A percentile compares a stretch with the other conserved stretches of the same genome.
Evolutionary conservation across 2,113 vertebrate species (phyloP).

Genomic region (Myrmecophaga tridactyla): DNA sequence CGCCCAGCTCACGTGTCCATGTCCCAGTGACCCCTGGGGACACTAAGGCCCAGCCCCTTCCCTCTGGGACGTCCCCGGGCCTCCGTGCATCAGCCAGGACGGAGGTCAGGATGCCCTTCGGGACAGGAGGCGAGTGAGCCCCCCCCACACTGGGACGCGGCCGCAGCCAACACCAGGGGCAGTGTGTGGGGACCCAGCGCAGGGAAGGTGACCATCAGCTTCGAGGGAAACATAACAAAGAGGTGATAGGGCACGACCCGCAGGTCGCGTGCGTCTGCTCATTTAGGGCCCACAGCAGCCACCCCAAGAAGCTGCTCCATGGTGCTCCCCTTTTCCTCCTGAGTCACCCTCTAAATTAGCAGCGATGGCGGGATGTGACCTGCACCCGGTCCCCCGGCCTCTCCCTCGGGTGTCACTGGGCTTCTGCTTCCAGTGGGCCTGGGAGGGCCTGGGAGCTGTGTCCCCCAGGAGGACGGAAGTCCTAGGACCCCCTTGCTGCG

Average conservation of each 20-base stretch:
- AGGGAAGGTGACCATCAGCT: too few species aligned
- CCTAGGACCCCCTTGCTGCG: accelerated
- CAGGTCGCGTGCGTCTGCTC: accelerated
- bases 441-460: neutral
- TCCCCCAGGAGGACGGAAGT: accelerated
- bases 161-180: too few species aligned
- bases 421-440: too few species aligned
- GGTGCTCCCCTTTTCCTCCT: neutral
- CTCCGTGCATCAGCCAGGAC: neutral
- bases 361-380: accelerated
- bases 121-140: neutral
- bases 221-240: too few species aligned
- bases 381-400: neutral
- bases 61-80: neutral
- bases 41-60: neutral
- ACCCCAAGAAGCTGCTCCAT: accelerated
- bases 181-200: too few species aligned
- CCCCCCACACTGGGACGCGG: accelerated
- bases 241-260: too few species aligned
- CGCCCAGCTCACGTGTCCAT: neutral
- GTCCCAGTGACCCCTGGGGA: neutral
- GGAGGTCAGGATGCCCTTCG: neutral
- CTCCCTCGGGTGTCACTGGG: accelerated
- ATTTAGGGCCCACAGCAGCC: accelerated
- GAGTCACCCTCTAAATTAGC: neutral